Evolutionary conservation across 2,888 invertebrate species (phyloP).

Genomic region (Caenorhabditis zanzibari): DNA sequence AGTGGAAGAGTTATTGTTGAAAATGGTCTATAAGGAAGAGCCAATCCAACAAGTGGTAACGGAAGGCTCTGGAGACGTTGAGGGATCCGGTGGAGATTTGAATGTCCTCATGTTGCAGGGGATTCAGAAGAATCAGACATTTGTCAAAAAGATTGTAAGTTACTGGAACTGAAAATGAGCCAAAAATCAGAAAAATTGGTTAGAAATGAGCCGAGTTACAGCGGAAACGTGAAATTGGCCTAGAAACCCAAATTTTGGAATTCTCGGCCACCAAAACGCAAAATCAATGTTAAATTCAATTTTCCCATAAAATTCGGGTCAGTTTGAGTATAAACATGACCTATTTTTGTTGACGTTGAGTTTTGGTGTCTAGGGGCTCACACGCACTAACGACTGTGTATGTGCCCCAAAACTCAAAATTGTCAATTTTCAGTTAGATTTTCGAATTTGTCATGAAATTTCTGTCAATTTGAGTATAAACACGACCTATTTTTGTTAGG

Average conservation of each 20-base stretch:
- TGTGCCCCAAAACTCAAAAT: constrained; percentile 2
- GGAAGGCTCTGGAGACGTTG: neutral
- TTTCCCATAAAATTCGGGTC: no score
- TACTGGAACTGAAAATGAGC: neutral
- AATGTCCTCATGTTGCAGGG: neutral
- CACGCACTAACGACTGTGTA: no score
- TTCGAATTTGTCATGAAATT: neutral
- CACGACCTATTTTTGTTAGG: neutral
- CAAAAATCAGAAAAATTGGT: no score
- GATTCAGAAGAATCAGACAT: neutral
- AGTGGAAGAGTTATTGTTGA: neutral
- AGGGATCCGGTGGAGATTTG: neutral
- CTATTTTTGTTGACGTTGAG: no score
- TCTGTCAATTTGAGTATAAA: neutral
- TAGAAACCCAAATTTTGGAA: no score
- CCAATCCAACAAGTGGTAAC: no score
- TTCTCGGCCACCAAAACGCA: neutral
- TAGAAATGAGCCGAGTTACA: neutral
- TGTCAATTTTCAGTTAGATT: neutral
- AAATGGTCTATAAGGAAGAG: neutral
- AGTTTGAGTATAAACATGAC: no score
- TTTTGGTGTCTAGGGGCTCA: no score
- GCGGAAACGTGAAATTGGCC: neutral
- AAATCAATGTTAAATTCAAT: neutral
- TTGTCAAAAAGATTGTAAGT: constrained; percentile 12